phyloP scores from a whole-genome alignment of 2,797 vertebrate species.

The Lindbergichthys nudifrons region DNA sequence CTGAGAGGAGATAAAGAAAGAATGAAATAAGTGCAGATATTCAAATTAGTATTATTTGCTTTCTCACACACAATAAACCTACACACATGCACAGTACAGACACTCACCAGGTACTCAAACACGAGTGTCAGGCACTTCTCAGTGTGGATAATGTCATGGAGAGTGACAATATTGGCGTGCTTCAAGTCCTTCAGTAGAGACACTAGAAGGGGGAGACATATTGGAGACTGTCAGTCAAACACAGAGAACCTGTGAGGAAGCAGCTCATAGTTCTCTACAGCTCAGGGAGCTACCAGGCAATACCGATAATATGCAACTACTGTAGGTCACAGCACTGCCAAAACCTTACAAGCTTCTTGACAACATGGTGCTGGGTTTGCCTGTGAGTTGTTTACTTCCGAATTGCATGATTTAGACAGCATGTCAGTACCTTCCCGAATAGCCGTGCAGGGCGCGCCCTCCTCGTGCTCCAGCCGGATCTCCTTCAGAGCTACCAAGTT shows the following conservation, averaged over 20 bases:
- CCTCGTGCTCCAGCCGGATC: slow-evolving; percentile 87
- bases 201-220: slow-evolving; percentile 71
- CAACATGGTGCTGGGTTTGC: slow-evolving; percentile 1
- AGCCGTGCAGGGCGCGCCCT: slow-evolving; percentile 87
- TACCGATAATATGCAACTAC: not conserved
- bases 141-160: slow-evolving; percentile 90
- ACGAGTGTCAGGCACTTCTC: slow-evolving; percentile 90
- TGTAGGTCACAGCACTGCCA: not conserved
- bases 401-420: slow-evolving; percentile 5
- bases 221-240: slow-evolving; percentile 50
- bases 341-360: slow-evolving; percentile 6
- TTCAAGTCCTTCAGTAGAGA: slow-evolving; percentile 89
- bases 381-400: slow-evolving; percentile 4
- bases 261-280: slow-evolving; percentile 4
- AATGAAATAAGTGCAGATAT: not conserved
- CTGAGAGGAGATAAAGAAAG: slow-evolving; percentile 54
- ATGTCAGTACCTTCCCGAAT: slow-evolving; percentile 84
- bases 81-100: slow-evolving; percentile 5
- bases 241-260: slow-evolving; percentile 6
- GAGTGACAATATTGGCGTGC: slow-evolving; percentile 89
- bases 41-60: not conserved
- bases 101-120: slow-evolving; percentile 88
- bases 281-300: not conserved
- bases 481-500: slow-evolving; percentile 88
- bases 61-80: slow-evolving; percentile 5